These are phyloP conservation scores for Phainopepla nitens DNA, from an alignment of 2,113 vertebrate genomes.

Conservation along the genomic window DNA sequence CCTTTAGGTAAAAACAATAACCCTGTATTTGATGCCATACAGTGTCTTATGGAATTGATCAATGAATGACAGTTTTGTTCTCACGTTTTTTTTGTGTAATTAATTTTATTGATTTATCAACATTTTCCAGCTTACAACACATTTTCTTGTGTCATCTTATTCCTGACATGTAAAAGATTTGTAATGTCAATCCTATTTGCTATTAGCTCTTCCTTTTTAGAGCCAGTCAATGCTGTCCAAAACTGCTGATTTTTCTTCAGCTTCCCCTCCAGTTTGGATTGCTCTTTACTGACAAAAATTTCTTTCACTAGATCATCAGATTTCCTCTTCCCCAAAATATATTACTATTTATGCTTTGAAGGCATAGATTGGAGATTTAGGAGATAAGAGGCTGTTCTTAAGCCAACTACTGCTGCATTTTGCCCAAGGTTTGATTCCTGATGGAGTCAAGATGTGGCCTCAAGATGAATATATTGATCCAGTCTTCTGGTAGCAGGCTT, in stretches of 20 bases:
- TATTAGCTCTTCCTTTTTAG: background rate
- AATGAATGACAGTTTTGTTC: background rate
- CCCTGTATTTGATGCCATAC: background rate
- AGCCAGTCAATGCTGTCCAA: background rate
- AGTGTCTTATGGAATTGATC: background rate
- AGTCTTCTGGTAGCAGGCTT: background rate
- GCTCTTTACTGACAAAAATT: background rate
- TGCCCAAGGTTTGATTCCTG: background rate
- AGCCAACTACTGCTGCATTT: background rate
- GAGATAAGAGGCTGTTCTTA: background rate
- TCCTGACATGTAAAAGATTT: background rate
- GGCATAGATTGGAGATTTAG: background rate
- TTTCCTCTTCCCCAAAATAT: background rate
- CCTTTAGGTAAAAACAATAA: background rate
- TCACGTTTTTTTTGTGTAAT: background rate
- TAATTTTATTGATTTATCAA: constrained; percentile 1
- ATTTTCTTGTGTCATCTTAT: background rate
- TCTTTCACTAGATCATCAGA: background rate
- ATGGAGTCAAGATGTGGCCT: background rate
- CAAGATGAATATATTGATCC: background rate
- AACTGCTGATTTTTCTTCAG: background rate
- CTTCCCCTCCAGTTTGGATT: background rate
- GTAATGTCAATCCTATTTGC: background rate
- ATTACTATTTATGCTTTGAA: background rate
- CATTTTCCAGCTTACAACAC: background rate